Conservation (phyloP, 2,113 vertebrate species). For the Pseudopipra pipra region DNA sequence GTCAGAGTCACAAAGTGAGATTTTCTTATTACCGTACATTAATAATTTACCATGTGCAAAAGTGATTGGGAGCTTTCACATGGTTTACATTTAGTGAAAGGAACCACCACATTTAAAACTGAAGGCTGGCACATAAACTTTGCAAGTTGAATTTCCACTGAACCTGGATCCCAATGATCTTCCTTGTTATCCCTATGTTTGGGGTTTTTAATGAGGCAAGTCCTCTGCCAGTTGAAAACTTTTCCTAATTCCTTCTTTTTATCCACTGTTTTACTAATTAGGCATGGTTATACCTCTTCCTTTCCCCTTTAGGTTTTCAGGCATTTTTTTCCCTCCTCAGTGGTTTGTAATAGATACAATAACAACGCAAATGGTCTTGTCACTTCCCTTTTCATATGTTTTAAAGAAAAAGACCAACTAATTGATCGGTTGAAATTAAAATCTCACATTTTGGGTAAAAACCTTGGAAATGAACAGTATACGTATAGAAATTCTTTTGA, state of each 20-base stretch:
- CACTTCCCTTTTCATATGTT: background rate
- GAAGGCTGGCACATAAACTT: background rate
- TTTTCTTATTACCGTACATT: background rate
- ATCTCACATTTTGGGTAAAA: background rate
- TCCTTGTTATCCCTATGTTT: background rate
- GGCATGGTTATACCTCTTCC: background rate
- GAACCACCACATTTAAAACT: background rate
- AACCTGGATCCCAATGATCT: background rate
- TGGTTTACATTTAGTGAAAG: background rate
- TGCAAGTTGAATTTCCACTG: background rate
- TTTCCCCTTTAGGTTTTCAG: background rate
- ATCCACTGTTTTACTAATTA: background rate
- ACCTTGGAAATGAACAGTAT: background rate
- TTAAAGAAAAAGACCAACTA: background rate
- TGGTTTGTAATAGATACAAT: background rate
- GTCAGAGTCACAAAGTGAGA: background rate
- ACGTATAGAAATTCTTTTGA: background rate
- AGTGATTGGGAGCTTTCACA: background rate
- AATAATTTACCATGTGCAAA: background rate
- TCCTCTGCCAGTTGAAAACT: background rate
- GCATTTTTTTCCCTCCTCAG: background rate
- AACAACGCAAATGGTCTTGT: background rate
- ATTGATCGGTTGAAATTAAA: background rate
- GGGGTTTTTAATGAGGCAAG: background rate
- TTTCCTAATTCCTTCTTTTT: background rate